These are phyloP conservation scores for Aptenodytes forsteri DNA, from an alignment of 2,113 vertebrate species.

Conservation along the genomic window DNA sequence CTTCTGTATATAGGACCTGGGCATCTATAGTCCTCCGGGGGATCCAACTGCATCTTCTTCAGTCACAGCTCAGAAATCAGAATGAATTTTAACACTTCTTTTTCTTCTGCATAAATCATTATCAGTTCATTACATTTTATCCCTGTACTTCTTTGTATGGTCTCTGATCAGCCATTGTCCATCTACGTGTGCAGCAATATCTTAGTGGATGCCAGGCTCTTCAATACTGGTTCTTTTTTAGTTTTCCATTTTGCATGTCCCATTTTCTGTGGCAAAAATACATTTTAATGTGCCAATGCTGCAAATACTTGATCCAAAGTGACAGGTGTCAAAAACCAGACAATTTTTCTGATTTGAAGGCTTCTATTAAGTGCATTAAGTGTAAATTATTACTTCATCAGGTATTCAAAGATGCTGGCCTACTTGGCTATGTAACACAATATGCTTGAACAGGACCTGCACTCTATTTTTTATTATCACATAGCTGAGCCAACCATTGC, in stretches of 20 bases:
- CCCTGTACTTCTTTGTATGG: not conserved
- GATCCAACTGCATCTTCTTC: not conserved
- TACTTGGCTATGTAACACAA: not conserved
- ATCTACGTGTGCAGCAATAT: not conserved
- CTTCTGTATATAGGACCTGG: not conserved
- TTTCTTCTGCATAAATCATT: not conserved
- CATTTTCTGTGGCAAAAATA: not conserved
- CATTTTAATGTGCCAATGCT: accelerated
- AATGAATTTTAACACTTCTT: not conserved
- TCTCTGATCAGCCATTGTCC: not conserved
- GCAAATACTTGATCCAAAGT: not conserved
- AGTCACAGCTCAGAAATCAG: not conserved
- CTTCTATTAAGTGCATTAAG: not conserved
- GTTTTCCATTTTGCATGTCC: not conserved
- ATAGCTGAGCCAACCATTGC: not conserved
- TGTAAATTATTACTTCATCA: not conserved
- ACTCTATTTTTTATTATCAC: not conserved
- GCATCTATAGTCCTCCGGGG: accelerated
- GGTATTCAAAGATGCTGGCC: not conserved
- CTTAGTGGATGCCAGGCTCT: not conserved
- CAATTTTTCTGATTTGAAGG: not conserved
- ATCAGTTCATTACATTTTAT: not conserved
- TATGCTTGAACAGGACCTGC: not conserved
- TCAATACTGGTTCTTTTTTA: not conserved
- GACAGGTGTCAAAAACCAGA: not conserved